Evolutionary conservation across 2,113 vertebrate species (phyloP).

Genomic region (Vimba vimba): DNA sequence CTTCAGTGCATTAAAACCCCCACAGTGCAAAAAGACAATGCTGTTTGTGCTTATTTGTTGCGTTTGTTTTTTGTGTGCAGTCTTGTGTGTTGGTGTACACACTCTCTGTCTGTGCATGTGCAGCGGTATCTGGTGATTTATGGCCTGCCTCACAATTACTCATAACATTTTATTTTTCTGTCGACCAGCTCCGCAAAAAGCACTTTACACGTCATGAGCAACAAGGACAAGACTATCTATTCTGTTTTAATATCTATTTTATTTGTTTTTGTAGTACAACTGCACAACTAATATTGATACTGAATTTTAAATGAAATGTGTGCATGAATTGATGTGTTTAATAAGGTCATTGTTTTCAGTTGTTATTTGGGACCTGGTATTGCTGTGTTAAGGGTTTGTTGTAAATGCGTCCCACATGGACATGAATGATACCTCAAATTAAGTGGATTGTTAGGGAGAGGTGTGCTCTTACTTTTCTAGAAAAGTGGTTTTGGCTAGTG

Average conservation of each 20-base stretch:
- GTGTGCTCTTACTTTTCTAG: neutral
- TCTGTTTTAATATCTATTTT: neutral
- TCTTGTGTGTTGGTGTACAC: neutral
- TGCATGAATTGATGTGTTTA: neutral
- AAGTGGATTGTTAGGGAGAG: neutral
- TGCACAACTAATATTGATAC: neutral
- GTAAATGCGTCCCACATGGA: neutral
- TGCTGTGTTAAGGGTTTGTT: neutral
- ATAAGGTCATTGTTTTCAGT: neutral
- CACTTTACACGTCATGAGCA: neutral
- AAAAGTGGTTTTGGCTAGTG: neutral
- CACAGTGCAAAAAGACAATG: neutral
- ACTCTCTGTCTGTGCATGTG: neutral
- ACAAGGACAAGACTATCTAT: neutral
- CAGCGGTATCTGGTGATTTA: neutral
- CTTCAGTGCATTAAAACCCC: conserved; percentile 18
- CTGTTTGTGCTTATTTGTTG: neutral
- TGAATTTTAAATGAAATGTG: neutral
- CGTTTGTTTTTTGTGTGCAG: neutral
- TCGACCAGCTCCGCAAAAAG: neutral
- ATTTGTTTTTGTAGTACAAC: neutral
- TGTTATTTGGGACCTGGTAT: neutral
- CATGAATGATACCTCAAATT: neutral
- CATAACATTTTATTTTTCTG: conserved; percentile 27
- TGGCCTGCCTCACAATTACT: conserved; percentile 6